Evolutionary conservation across 2,888 invertebrate genomes (phyloP), one percentile per base, ranked within the genome.

Genomic region (Parascotia fuliginaria): DNA sequence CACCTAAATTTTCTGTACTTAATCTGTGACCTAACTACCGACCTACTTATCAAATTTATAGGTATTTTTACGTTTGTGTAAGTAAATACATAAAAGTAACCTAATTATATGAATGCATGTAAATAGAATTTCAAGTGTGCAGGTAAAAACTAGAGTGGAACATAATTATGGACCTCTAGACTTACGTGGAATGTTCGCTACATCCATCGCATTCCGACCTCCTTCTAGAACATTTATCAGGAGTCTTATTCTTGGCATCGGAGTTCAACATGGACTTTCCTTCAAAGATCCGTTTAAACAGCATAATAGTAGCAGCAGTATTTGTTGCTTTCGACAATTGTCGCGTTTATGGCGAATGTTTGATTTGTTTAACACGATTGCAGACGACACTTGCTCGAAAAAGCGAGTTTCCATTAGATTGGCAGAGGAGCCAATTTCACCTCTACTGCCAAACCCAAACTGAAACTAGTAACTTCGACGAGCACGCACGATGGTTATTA

Each of bases 241-340:
- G 73, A 58, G 73, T 60, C 73, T 79, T 84, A 51, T 71, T 84
- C 75, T 79, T 83, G 42, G 65, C 73, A 65, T 87, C 82, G 44
- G 79, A 75, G 66, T 89, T 92, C 92, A 92, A 85, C 91, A 91
- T 79, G 87, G 92, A 88, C 75, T 92, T 91, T 92, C 92, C 83
- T 91, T 92, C 87, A 86, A 92, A 80, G 92, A 92, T 83, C 90
- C 92, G 92, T 92, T 92, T 90, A 91, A 91, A 85, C 92, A 92
- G 81, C 92, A 92, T 92, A 92, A 81, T 89, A 92, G 79, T 56
- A 92, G 75, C 22, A 92, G 73, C 55, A 92, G 81, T 54, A 92
- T 91, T 75, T 92, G 90, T 77, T 91, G 90, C 73, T 92, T 92
- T 55, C 90, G 81, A 75, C 91, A 92, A 64, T 81, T 86, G 75